These are phyloP conservation scores for Dicyrtomina minuta DNA, from an alignment of 2,888 invertebrate genomes.

Conservation along the genomic window DNA sequence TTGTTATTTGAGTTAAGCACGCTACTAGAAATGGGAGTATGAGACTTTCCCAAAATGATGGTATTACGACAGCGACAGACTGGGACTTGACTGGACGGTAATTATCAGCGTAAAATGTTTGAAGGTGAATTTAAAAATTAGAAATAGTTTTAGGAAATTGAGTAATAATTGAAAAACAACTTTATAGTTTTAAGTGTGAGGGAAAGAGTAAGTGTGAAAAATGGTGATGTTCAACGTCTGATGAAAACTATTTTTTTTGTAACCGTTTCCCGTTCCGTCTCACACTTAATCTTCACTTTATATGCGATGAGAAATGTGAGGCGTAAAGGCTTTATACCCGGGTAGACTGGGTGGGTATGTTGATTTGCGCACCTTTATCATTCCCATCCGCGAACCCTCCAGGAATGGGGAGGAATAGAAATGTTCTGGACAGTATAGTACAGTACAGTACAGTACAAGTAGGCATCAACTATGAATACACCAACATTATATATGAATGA, in stretches of 20 bases:
- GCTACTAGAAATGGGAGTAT: too few relatives aligned
- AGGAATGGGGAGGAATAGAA: background rate
- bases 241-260: background rate
- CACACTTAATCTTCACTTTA: constrained; percentile 12
- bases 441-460: background rate
- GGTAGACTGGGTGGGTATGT: constrained; percentile 4
- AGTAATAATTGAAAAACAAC: background rate
- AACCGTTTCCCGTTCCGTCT: background rate
- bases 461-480: too few relatives aligned
- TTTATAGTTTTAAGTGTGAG: background rate
- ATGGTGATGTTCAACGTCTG: background rate
- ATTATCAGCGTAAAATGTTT: too few relatives aligned
- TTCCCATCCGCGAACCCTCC: background rate
- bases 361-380: constrained; percentile 1
- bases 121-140: too few relatives aligned
- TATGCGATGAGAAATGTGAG: background rate
- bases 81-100: too few relatives aligned
- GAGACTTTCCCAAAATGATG: too few relatives aligned
- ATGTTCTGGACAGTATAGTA: too few relatives aligned
- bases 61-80: too few relatives aligned
- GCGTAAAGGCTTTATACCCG: constrained; percentile 20
- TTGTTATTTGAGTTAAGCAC: too few relatives aligned
- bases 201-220: background rate
- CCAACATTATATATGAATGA: too few relatives aligned
- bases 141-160: background rate